These are phyloP conservation scores for Odocoileus virginianus DNA, from an alignment of 2,113 vertebrate genomes.

Conservation along the genomic window DNA sequence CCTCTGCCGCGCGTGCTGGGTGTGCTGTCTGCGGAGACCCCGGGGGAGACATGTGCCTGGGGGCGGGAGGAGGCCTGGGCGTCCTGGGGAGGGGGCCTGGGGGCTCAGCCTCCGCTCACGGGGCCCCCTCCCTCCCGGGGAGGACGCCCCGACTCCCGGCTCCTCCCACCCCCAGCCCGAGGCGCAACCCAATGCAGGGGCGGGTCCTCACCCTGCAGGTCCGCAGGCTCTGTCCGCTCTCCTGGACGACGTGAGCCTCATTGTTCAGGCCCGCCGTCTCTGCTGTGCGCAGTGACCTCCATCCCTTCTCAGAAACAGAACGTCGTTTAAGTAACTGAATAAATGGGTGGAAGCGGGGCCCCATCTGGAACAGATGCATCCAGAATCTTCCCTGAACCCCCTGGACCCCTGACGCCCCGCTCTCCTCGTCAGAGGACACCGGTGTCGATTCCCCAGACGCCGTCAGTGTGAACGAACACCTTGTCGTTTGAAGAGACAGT, in stretches of 20 bases:
- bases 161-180: background rate
- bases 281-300: background rate
- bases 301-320: background rate
- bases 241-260: background rate
- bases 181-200: background rate
- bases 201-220: background rate
- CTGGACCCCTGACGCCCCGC: background rate
- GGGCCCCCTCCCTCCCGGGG: background rate
- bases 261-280: rapidly evolving
- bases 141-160: rapidly evolving
- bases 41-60: rapidly evolving
- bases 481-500: background rate
- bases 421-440: background rate
- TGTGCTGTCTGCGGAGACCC: too few species aligned
- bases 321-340: background rate
- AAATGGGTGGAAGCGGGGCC: background rate
- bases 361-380: background rate
- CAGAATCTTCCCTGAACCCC: background rate
- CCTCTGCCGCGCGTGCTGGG: background rate
- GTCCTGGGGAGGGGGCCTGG: too few species aligned
- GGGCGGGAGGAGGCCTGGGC: rapidly evolving
- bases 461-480: too few species aligned
- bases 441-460: too few species aligned
- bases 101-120: background rate
- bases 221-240: background rate